Evolutionary conservation across 1,140 invertebrate genomes (phyloP).

Genomic region (Pygmarrhopalites habei): DNA sequence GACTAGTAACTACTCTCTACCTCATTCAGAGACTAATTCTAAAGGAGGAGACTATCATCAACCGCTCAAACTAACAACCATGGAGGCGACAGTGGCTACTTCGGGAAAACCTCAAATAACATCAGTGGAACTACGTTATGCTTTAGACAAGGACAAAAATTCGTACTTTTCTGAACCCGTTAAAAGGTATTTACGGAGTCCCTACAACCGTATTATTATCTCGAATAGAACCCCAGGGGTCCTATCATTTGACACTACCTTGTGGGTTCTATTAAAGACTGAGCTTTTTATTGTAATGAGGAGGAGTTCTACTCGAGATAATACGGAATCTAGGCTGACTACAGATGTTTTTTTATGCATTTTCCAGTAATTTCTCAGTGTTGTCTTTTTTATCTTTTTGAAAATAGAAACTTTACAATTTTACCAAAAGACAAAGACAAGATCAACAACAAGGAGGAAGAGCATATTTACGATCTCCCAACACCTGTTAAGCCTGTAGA

Average conservation of each 20-base stretch:
- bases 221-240: too few species aligned
- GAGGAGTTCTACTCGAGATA: too few species aligned
- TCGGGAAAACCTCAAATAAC: conserved; percentile 28
- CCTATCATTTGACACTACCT: too few species aligned
- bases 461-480: background rate
- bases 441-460: background rate
- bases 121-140: conserved; percentile 28
- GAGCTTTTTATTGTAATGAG: too few species aligned
- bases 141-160: background rate
- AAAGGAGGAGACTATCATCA: conserved; percentile 4
- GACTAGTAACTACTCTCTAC: conserved; percentile 35
- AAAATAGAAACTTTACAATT: too few species aligned
- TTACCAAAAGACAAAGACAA: too few species aligned
- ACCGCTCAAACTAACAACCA: conserved; percentile 15
- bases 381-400: too few species aligned
- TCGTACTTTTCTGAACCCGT: conserved; percentile 1
- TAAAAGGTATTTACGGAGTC: background rate
- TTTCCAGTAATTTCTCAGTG: too few species aligned
- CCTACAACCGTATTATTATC: too few species aligned
- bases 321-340: too few species aligned
- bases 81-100: conserved; percentile 29
- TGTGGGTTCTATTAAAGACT: too few species aligned
- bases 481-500: conserved; percentile 22
- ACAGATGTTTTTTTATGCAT: too few species aligned
- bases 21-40: conserved; percentile 18